Percentiles rank a stretch among this genome's conserved stretches.
Evolutionary conservation across 2,797 vertebrate species (phyloP).

Genomic region (Rallus crepitans): DNA sequence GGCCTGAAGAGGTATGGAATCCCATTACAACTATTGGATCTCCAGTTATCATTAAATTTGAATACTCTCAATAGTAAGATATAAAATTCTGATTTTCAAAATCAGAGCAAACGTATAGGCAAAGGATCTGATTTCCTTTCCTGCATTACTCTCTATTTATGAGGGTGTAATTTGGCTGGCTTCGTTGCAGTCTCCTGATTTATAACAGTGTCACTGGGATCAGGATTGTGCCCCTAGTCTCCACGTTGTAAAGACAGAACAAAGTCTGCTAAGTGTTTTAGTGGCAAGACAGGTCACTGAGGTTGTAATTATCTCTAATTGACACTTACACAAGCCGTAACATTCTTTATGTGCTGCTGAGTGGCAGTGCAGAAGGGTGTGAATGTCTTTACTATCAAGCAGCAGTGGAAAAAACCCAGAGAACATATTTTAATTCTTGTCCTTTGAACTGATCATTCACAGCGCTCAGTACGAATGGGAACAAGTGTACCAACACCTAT

Average conservation of each 20-base stretch:
- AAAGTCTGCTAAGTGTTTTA: constrained; percentile 48
- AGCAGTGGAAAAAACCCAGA: neutral
- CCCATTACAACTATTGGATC: neutral
- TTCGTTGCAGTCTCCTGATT: neutral
- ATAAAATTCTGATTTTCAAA: neutral
- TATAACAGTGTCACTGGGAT: neutral
- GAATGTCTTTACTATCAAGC: neutral
- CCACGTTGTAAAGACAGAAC: constrained; percentile 13
- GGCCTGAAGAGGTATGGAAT: neutral
- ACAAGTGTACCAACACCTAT: neutral
- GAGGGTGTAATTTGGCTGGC: accelerated
- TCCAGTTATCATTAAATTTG: neutral
- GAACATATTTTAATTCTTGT: constrained; percentile 21
- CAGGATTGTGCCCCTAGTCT: neutral
- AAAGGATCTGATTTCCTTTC: neutral
- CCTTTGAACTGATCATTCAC: neutral
- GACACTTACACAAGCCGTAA: constrained; percentile 42
- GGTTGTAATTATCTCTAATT: constrained; percentile 59
- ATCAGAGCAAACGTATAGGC: neutral
- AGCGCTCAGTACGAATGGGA: neutral
- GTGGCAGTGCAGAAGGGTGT: constrained; percentile 1
- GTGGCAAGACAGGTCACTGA: constrained; percentile 36
- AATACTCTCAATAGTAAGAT: neutral
- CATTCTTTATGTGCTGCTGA: constrained; percentile 25
- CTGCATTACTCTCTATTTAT: neutral